Evolutionary conservation across 2,113 vertebrate genomes (phyloP).

Genomic region (Gnathochromis pfefferi): DNA sequence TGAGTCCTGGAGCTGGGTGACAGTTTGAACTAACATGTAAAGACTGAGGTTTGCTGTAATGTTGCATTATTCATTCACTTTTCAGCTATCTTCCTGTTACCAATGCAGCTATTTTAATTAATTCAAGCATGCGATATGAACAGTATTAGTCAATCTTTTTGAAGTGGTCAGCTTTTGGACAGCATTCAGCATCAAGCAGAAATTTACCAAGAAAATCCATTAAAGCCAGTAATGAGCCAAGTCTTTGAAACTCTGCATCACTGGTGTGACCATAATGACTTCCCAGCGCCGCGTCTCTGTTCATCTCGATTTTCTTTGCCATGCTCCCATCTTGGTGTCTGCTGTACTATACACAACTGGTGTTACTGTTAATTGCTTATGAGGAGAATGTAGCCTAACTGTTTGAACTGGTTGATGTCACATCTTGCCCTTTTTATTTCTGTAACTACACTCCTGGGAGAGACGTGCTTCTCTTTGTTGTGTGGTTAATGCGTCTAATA

Average conservation of each 20-base stretch:
- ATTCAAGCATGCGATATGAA: not conserved
- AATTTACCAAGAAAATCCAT: not conserved
- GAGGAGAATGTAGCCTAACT: not conserved
- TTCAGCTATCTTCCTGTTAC: not conserved
- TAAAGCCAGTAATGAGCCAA: not conserved
- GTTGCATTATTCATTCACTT: not conserved
- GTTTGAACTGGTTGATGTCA: not conserved
- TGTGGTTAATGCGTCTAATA: slow-evolving; percentile 3
- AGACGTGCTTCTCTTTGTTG: not conserved
- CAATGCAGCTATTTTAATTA: not conserved
- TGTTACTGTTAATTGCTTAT: not conserved
- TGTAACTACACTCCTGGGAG: not conserved
- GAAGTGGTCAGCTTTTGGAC: not conserved
- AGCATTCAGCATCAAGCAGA: not conserved
- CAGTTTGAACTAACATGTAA: not conserved
- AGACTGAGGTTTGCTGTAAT: not conserved
- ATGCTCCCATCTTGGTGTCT: not conserved
- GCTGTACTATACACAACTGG: not conserved
- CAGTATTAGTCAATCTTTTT: not conserved
- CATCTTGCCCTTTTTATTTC: not conserved
- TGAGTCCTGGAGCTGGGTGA: not conserved
- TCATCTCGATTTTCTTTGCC: not conserved
- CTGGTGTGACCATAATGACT: not conserved
- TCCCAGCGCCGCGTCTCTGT: not conserved
- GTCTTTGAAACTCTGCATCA: not conserved